Base-by-base conservation (phyloP, 92 coral and sea anemone species). In the Paragorgia papillata region DNA sequence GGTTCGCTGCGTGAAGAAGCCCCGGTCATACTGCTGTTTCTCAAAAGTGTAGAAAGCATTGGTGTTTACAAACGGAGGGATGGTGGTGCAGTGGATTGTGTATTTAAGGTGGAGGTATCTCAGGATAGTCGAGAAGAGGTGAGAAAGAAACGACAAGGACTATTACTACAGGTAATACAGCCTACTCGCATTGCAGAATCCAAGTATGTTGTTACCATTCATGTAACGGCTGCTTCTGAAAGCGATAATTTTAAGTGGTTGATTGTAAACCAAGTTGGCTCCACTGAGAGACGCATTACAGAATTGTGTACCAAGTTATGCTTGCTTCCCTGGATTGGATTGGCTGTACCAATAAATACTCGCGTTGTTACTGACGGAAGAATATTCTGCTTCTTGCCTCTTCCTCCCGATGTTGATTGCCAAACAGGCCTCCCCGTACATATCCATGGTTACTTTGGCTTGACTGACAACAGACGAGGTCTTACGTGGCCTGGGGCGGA, bases 401-500 rank as follows among this genome's bases (percentile, higher is more conserved):
- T 92, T 26, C 97, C 97, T 21, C 97, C 94, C 22, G 96, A 92
- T 53, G 89, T 91, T 18, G 97, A 92, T 41, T 80, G 86, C 17
- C 80, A 78, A 60, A 89, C 97, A 41, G 97, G 94, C 10, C 87
- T 87, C 60, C 96, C 97, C 12, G 96, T 92, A 57, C 97, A 92
- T 51, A 80, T 92, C 48, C 95, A 89, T 69, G 97, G 97, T 7
- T 86, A 86, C 60, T 92, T 92, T 87, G 97, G 96, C 18, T 78
- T 92, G 49, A 90, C 96, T 19, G 97, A 92, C 86, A 92, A 90
- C 82, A 89, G 96, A 51, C 91, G 96, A 0, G 92, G 89, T 53
- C 92, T 90, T 15, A 90, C 88, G 57, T 90, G 96, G 96, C 96
- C 96, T 19, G 96, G 96, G 6, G 75, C 84, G 18, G 96, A 90